Conservation (phyloP, 1,140 invertebrate genomes). For the Drosophila repleta region DNA sequence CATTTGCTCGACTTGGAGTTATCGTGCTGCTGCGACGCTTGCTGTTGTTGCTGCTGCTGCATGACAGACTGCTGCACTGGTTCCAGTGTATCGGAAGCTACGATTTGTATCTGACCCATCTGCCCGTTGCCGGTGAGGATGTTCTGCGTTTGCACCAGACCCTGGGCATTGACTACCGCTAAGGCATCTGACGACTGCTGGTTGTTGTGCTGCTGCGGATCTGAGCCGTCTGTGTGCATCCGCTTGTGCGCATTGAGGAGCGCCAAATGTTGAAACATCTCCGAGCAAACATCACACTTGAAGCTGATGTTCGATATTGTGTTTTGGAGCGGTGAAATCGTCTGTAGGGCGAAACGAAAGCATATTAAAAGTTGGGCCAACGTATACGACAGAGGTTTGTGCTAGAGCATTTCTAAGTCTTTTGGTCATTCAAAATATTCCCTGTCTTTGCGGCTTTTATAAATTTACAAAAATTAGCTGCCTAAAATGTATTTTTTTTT, state of each 20-base stretch:
- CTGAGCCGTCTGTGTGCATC: constrained; percentile 87
- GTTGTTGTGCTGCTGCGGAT: constrained; percentile 68
- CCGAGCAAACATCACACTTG: constrained; percentile 93
- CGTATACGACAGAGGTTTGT: neutral
- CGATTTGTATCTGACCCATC: constrained; percentile 86
- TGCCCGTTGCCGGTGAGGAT: constrained; percentile 83
- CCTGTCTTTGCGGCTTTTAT: neutral
- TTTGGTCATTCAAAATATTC: constrained; percentile 2
- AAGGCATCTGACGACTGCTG: constrained; percentile 64
- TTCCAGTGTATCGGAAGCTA: constrained; percentile 86
- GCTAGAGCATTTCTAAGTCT: neutral
- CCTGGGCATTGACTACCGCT: constrained; percentile 75
- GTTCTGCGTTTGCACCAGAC: constrained; percentile 85
- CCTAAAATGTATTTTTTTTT: too few species aligned
- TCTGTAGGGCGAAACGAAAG: neutral
- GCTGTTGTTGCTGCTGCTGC: constrained; percentile 62
- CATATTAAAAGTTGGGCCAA: constrained; percentile 6
- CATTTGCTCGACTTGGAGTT: constrained; percentile 80
- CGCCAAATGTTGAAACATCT: constrained; percentile 91
- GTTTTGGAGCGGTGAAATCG: constrained; percentile 82
- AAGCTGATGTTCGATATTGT: constrained; percentile 92
- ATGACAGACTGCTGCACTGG: constrained; percentile 72
- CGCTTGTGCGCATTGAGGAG: constrained; percentile 92
- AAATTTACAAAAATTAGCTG: neutral
- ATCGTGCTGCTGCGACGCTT: constrained; percentile 65